phyloP scores from a whole-genome alignment of 2,797 vertebrate genomes.

The Anguilla anguilla region DNA sequence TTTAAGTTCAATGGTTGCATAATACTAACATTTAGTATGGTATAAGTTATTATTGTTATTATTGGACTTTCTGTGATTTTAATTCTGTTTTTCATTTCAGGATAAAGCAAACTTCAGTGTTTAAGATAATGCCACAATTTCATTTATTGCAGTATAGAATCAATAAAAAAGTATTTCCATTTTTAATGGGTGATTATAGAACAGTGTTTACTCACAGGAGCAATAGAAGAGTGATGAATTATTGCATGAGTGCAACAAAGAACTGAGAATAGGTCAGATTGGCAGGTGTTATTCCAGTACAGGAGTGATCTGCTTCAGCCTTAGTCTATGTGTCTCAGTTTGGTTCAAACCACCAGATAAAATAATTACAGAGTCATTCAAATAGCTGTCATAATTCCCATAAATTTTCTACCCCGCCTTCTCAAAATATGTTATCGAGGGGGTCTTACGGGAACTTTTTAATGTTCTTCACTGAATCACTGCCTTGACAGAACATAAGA shows the following conservation, averaged over 20 bases:
- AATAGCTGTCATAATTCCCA: not conserved
- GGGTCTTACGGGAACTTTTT: not conserved
- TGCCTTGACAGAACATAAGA: not conserved
- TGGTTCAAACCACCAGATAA: not conserved
- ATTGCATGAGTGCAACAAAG: not conserved
- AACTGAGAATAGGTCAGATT: not conserved
- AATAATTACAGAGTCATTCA: not conserved
- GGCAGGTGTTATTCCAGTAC: not conserved
- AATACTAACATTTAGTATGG: not conserved
- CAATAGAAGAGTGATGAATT: not conserved
- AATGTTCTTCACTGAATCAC: not conserved
- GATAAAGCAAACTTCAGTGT: not conserved
- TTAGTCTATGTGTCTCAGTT: not conserved
- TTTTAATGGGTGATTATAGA: not conserved
- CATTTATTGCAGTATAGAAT: not conserved
- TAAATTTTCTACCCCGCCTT: not conserved
- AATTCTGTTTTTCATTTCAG: not conserved
- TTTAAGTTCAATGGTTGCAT: not conserved
- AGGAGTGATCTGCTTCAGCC: not conserved
- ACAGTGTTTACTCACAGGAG: not conserved
- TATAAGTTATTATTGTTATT: not conserved
- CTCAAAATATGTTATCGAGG: not conserved
- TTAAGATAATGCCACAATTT: not conserved
- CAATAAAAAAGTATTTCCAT: not conserved
- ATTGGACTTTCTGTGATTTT: not conserved